Evolutionary conservation across 1,140 invertebrate genomes (phyloP), one percentile per base, ranked within the genome.

Genomic region (Drosophila watanabei): DNA sequence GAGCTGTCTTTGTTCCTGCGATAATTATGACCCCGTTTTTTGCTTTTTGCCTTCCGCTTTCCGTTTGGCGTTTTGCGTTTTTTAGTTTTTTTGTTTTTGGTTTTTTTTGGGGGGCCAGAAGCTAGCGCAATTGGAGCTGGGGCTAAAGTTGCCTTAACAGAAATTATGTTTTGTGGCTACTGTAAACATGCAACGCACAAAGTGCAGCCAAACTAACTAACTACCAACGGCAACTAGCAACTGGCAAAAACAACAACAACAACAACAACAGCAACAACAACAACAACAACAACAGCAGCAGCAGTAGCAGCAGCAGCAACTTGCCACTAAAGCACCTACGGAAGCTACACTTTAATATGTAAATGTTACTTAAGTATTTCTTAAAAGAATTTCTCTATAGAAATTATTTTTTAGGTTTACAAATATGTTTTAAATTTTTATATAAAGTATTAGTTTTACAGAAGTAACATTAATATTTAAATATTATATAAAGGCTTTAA

Each of bases 91-190:
- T 59, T 4, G 20, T 46, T 24, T 3, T 24, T 2, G 33, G 5
- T 32, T 28, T 37, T 35, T 28, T 39, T 33, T 20, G 43, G 54
- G 35, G 35, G 24, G 68, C 70, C 68, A 73, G 54, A 8, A 61
- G 69, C 70, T 11, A 32, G 9, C 51, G 68, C 45, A 73, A 73
- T 72, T 72, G 70, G 68, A 72, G 70, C 68, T 33, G 45, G 52
- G 46, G 45, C 70, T 52, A 72, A 73, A 80, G 84, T 80, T 89
- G 82, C 82, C 82, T 85, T 86, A 90, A 82, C 86, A 89, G 79
- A 89, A 89, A 90, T 89, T 89, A 86, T 89, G 86, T 86, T 90
- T 82, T 90, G 86, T 90, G 86, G 86, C 86, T 71, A 79, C 79
- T 86, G 86, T 79, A 90, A 90, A 89, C 85, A 89, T 89, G 86